phyloP scores from a whole-genome alignment of 2,113 vertebrate species.

The Oreochromis aureus region DNA sequence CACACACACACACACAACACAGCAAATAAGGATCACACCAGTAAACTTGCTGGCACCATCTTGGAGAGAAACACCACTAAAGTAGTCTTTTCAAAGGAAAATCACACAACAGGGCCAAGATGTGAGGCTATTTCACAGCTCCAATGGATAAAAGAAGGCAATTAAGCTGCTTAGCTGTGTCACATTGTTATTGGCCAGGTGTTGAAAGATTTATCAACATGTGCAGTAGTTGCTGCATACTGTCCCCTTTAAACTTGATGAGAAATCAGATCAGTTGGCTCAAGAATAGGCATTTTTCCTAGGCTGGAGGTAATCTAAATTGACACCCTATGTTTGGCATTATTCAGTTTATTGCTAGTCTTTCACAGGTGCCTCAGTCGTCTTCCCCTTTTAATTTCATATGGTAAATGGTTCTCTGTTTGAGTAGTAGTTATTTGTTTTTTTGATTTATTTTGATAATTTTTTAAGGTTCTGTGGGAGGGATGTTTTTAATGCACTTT shows the following conservation, averaged over 20 bases:
- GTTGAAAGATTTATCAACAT: conserved; percentile 12
- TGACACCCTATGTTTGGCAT: not conserved
- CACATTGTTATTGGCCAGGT: conserved; percentile 9
- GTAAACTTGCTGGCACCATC: too few species aligned
- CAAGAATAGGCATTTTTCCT: conserved; percentile 22
- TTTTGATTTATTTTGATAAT: not conserved
- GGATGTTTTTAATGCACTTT: not conserved
- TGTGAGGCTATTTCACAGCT: not conserved
- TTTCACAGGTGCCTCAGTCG: not conserved
- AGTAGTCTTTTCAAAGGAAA: not conserved
- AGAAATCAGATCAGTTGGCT: conserved; percentile 39
- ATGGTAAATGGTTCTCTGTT: not conserved
- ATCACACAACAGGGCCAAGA: not conserved
- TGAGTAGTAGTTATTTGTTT: not conserved
- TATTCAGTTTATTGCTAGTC: not conserved
- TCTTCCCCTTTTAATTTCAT: not conserved
- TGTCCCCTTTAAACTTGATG: conserved; percentile 48
- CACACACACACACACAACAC: too few species aligned
- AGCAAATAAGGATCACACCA: too few species aligned
- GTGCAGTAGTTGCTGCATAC: not conserved
- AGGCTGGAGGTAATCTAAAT: conserved; percentile 1
- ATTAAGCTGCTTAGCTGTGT: not conserved
- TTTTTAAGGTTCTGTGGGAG: not conserved
- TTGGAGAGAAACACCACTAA: not conserved
- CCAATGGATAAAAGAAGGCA: not conserved